Evolutionary conservation across 2,888 invertebrate genomes (phyloP), one percentile per base, ranked within the genome.

Genomic region (Dryomyza anilis): DNA sequence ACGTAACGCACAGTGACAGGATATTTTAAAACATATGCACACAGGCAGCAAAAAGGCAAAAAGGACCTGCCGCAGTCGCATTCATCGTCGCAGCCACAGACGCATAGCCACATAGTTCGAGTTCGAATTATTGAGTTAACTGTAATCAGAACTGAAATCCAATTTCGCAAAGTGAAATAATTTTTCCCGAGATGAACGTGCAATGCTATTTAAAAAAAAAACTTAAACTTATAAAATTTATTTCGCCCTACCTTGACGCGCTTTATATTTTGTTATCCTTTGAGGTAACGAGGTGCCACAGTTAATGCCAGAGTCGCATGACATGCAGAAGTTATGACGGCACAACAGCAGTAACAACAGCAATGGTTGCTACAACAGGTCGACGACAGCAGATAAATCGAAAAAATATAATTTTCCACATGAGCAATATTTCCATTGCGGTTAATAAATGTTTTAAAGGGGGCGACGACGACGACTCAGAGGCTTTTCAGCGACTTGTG

Each of bases 321-420:
- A 57, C 12, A 25, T 39, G 43, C 21, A 45, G 43, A 21, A 27
- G 19, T 29, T 12, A 16, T 6, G 12, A 12, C 50, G 50, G 16
- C 43, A 23, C 16, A 43, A 16, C 43, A 43, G 43, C 16, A 16
- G 16, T 43, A 6, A 43, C n/a, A 19, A 29, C 56, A 36, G 33
- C 56, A 19, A 23, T 16, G 12, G 21, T 29, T 19, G 33, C 7
- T 30, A 10, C 6, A 23, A 25, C 25, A 23, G 14, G n/a, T n/a
- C 29, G 50, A 27, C 25, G 67, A 63, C 57, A 62, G 52, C 30
- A 61, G 59, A 59, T 63, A 58, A 62, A 64, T 63, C 60, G 64
- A 63, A 59, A 68, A 66, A 66, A 68, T 66, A 65, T 68, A 64
- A 66, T 68, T 68, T 68, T 68, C 64, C 63, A 46, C 64, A 36